Evolutionary conservation across 2,113 vertebrate genomes (phyloP).

Genomic region (Atrichornis clamosus): DNA sequence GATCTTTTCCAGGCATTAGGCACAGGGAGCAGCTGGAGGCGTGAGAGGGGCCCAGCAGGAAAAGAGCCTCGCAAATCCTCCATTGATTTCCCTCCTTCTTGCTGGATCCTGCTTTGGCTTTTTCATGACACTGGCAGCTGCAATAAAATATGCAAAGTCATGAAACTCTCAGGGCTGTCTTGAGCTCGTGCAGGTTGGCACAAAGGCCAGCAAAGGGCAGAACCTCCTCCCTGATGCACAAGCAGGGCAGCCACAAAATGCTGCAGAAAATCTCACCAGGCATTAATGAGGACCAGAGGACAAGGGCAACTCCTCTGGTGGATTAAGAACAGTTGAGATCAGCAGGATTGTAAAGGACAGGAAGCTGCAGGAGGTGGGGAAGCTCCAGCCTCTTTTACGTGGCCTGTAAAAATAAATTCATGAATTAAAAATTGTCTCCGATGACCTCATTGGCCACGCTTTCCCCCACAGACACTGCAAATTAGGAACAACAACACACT

Average conservation of each 20-base stretch:
- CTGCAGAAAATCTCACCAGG: neutral
- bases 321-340: neutral
- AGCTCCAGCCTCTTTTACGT: neutral
- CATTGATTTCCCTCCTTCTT: neutral
- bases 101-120: neutral
- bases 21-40: neutral
- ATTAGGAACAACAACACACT: neutral
- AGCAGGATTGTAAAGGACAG: neutral
- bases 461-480: neutral
- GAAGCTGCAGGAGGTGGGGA: neutral
- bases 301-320: neutral
- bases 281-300: neutral
- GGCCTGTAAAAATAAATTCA: neutral
- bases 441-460: neutral
- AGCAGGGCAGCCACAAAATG: neutral
- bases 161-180: neutral
- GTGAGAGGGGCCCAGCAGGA: fast-evolving
- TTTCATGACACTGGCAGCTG: neutral
- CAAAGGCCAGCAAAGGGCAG: neutral
- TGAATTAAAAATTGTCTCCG: neutral
- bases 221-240: neutral
- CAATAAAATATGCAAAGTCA: neutral
- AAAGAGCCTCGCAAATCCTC: neutral
- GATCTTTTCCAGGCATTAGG: neutral
- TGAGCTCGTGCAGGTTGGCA: neutral